A percentile compares a stretch with the other conserved stretches of the same genome.
phyloP scores from a whole-genome alignment of 2,113 vertebrate species.

The Circaetus gallicus region DNA sequence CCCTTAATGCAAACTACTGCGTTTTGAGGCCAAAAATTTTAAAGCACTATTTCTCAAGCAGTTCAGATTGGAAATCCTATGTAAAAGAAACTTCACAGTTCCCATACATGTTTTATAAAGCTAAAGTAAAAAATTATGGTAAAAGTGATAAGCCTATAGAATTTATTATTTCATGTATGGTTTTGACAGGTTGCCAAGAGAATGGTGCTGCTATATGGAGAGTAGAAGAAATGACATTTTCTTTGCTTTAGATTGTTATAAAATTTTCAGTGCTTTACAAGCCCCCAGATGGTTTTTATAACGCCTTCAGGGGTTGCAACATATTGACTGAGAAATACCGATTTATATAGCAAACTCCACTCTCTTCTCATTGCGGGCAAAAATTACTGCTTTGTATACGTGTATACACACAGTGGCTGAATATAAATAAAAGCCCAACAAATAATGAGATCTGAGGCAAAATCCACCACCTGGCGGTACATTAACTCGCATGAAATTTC shows the following conservation, averaged over 20 bases:
- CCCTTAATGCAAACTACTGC: background rate
- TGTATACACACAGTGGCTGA: background rate
- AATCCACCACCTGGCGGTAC: background rate
- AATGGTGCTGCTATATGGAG: background rate
- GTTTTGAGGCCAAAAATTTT: background rate
- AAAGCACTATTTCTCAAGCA: background rate
- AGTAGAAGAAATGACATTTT: conserved; percentile 44
- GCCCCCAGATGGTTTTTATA: conserved; percentile 59
- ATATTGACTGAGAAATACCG: conserved; percentile 47
- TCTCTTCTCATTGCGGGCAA: conserved; percentile 26
- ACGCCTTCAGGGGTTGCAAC: conserved; percentile 35
- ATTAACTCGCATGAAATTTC: background rate
- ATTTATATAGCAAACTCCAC: conserved; percentile 35
- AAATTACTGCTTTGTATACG: conserved; percentile 37
- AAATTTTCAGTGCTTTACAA: conserved; percentile 55
- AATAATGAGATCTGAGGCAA: conserved; percentile 42
- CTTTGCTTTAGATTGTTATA: conserved; percentile 45
- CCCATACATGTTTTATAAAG: background rate
- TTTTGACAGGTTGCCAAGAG: conserved; percentile 27
- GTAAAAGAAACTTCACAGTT: background rate
- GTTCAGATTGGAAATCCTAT: background rate
- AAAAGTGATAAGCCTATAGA: conserved; percentile 38
- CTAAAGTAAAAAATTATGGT: background rate
- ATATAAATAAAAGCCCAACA: conserved; percentile 33
- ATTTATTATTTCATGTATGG: conserved; percentile 33